Base-by-base conservation (phyloP, 30 jellyfish, hydroid and myxozoan species). In the Calvadosia cruxmelitensis region DNA sequence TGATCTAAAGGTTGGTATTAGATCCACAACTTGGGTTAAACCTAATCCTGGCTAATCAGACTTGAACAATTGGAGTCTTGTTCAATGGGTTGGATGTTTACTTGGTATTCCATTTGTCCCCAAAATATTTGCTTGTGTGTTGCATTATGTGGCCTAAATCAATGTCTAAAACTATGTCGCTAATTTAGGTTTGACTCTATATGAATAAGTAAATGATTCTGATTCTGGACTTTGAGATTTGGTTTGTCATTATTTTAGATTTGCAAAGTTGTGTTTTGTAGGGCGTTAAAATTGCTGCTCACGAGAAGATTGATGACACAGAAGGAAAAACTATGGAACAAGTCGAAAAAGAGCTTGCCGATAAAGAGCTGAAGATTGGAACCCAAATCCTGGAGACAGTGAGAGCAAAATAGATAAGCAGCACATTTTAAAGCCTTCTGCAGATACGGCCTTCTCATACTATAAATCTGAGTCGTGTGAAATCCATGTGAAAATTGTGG, bases 201-300 rank as follows among this genome's bases (percentile, higher is more conserved):
- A n/a, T 49, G 13, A n/a, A 49, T n/a, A n/a, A n/a, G n/a, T n/a
- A n/a, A n/a, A n/a, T n/a, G n/a, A n/a, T n/a, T n/a, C n/a, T n/a
- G n/a, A n/a, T n/a, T n/a, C n/a, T n/a, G n/a, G n/a, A n/a, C n/a
- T n/a, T n/a, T n/a, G n/a, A n/a, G n/a, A n/a, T n/a, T n/a, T n/a
- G n/a, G n/a, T n/a, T n/a, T n/a, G n/a, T n/a, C n/a, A n/a, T n/a
- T n/a, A n/a, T n/a, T n/a, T n/a, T n/a, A n/a, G n/a, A n/a, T n/a
- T n/a, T n/a, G n/a, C n/a, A n/a, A n/a, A n/a, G n/a, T n/a, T n/a
- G n/a, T n/a, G n/a, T n/a, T n/a, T 27, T 68, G 2, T 29, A 92
- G 99, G 53, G 93, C 52, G 93, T 72, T 32, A 86, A 95, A 12
- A 92, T 92, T 63, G 99, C 93, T 1, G 99, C 99, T 66, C 94